phyloP scores from a whole-genome alignment of 2,797 vertebrate genomes.

The Platalea minor region DNA sequence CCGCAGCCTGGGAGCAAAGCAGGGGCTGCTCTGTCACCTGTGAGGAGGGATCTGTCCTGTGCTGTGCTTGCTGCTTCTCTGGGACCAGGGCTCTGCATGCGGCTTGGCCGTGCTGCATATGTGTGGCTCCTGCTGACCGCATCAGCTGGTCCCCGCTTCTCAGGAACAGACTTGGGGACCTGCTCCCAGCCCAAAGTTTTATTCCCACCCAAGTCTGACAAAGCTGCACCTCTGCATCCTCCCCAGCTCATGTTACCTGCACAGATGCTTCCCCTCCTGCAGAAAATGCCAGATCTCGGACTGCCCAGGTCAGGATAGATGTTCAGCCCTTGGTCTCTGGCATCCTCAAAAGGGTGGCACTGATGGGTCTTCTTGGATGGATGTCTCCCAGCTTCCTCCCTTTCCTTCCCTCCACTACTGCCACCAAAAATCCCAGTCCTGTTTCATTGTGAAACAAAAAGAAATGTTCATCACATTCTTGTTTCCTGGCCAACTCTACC shows the following conservation, averaged over 20 bases:
- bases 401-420: background rate
- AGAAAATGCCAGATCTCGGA: background rate
- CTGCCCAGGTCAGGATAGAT: background rate
- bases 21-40: background rate
- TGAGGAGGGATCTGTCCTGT: background rate
- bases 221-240: background rate
- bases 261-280: background rate
- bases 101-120: background rate
- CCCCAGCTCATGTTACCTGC: background rate
- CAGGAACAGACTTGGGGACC: background rate
- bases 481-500: conserved; percentile 8
- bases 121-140: background rate
- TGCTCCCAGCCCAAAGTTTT: background rate
- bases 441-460: background rate
- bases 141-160: fast-evolving
- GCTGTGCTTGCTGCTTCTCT: background rate
- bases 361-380: background rate
- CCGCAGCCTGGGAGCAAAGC: background rate
- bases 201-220: background rate
- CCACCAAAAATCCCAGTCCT: background rate
- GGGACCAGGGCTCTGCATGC: background rate
- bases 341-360: background rate
- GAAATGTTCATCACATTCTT: background rate
- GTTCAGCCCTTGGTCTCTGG: background rate
- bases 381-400: background rate